Evolutionary conservation across 92 coral and sea anemone species (phyloP).

Genomic region (Blastomussa wellsi): DNA sequence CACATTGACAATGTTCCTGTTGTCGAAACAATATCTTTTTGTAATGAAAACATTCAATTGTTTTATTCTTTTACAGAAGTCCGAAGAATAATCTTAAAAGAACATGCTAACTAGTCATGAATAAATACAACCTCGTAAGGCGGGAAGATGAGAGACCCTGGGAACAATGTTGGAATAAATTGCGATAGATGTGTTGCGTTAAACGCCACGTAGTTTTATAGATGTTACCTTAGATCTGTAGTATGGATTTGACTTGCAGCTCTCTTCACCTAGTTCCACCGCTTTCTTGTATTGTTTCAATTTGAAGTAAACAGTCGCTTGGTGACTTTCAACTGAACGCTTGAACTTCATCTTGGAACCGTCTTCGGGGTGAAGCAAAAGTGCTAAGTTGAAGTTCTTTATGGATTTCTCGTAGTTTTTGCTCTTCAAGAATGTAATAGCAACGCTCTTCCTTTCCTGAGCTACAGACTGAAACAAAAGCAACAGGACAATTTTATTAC

Average conservation of each 20-base stretch:
- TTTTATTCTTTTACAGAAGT: too few relatives aligned
- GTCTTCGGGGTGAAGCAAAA: slow-evolving; percentile 21
- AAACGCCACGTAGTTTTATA: too few relatives aligned
- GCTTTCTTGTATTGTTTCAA: not conserved
- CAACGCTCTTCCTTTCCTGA: not conserved
- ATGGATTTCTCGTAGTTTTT: slow-evolving; percentile 9
- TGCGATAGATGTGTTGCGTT: too few relatives aligned
- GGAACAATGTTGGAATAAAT: too few relatives aligned
- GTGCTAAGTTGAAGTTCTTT: slow-evolving; percentile 1
- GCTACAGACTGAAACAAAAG: not conserved
- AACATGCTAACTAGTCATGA: too few relatives aligned
- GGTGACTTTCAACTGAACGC: slow-evolving; percentile 3
- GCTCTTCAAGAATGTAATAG: not conserved
- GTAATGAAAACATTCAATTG: too few relatives aligned
- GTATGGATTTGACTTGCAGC: not conserved
- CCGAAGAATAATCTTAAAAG: too few relatives aligned
- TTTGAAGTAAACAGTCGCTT: not conserved
- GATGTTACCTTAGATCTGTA: not conserved
- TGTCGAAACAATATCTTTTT: too few relatives aligned
- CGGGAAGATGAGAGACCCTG: too few relatives aligned
- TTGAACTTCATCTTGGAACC: not conserved
- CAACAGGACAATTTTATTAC: not conserved
- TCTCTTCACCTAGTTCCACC: slow-evolving; percentile 7
- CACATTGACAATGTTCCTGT: too few relatives aligned
- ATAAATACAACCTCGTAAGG: too few relatives aligned